Percentiles rank a stretch among this genome's conserved stretches.
phyloP scores from a whole-genome alignment of 2,113 vertebrate genomes.

The Chionis minor region DNA sequence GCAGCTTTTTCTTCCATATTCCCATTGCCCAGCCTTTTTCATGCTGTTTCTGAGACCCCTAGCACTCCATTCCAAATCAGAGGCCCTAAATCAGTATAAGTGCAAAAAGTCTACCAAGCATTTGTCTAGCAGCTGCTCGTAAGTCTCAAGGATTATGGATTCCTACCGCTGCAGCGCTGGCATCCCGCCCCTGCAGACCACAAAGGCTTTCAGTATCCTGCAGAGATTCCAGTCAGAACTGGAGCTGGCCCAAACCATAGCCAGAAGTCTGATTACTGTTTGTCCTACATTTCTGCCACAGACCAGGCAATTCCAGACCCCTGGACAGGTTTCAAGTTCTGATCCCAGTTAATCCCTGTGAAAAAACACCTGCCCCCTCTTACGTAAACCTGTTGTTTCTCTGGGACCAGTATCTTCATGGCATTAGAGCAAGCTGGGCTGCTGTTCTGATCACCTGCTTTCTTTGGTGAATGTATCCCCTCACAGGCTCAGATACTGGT shows the following conservation, averaged over 20 bases:
- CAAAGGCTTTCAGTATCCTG: not conserved
- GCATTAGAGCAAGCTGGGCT: not conserved
- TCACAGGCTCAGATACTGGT: constrained; percentile 74
- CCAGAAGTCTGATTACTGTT: not conserved
- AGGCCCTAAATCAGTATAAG: not conserved
- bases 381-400: not conserved
- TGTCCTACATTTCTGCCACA: not conserved
- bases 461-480: not conserved
- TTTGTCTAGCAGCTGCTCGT: not conserved
- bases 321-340: not conserved
- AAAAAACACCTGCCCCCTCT: not conserved
- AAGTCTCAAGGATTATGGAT: constrained; percentile 14
- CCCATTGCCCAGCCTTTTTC: not conserved
- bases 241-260: not conserved
- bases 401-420: no score
- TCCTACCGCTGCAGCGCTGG: not conserved
- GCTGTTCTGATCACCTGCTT: not conserved
- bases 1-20: not conserved
- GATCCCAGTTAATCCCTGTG: not conserved
- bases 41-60: accelerated
- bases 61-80: not conserved
- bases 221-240: not conserved
- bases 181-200: not conserved
- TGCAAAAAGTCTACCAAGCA: not conserved
- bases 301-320: not conserved